Evolutionary conservation across 53 echinoderm and acorn worm genomes (phyloP), one percentile per base, ranked within the genome.

Genomic region (Mesocentrotus franciscanus): DNA sequence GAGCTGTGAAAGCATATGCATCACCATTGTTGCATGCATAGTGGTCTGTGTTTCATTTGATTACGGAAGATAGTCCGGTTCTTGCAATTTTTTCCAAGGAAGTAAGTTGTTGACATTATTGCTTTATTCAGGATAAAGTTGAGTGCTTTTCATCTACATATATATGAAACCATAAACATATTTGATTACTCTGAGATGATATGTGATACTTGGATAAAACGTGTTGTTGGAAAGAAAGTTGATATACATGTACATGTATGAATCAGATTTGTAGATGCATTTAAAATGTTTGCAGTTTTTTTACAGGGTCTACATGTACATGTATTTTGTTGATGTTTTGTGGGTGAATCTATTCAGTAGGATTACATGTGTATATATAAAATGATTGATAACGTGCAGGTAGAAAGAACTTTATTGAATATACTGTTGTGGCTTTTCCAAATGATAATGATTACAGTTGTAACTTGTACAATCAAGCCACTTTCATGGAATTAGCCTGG

Each of bases 21-120:
- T 4, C 39, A 76, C 9, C 74, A 15, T 14, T 3, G 15, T 11
- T 76, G 76, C 20, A 8, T 70, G 74, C 10, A 7, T 71, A 20
- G 24, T 71, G 16, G 22, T 18, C 26, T 71, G 74, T 74, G 74
- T 74, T 74, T 9, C 10, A 32, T 74, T 74, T 74, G 2, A 74
- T 30, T 74, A 30, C 74, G 74, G 74, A 74, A 74, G 74, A 30
- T 74, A 30, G 6, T 74, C 74, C 1, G 36, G 55, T 87, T 9
- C 87, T 87, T 87, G 27, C 20, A 9, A 87, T 87, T 57, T 58
- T 1, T 58, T 87, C 22, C 59, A 87, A 87, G 87, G 87, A 87
- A 87, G 87, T 87, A 57, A 57, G n/a, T 87, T 58, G 12, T 26
- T 58, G 58, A 58, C 10, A n/a, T 87, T 27, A 20, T 58, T 56